Evolutionary conservation across 2,797 vertebrate genomes (phyloP).

Genomic region (Tragelaphus eurycerus): DNA sequence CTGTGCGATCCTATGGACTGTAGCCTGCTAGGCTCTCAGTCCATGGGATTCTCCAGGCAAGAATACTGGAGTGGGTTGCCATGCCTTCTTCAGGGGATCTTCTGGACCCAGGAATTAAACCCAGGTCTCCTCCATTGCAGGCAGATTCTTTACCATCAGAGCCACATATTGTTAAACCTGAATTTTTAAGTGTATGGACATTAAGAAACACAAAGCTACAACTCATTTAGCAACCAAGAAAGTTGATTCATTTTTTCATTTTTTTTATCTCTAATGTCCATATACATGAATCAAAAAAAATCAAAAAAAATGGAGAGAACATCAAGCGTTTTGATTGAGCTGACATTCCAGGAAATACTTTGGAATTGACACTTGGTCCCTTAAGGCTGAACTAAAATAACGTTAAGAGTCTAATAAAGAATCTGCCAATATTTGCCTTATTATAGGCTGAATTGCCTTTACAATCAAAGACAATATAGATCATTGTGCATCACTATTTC

Average conservation of each 20-base stretch:
- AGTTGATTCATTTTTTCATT: background rate
- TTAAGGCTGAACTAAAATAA: background rate
- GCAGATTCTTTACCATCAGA: background rate
- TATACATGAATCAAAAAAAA: background rate
- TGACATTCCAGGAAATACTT: background rate
- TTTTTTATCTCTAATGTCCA: background rate
- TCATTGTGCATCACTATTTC: background rate
- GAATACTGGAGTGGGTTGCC: background rate
- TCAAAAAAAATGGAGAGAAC: background rate
- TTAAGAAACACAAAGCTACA: background rate
- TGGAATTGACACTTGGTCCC: background rate
- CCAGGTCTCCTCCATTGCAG: background rate
- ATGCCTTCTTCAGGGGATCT: background rate
- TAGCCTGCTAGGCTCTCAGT: background rate
- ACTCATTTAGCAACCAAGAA: background rate
- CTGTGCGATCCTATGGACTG: fast-evolving
- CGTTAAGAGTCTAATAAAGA: background rate
- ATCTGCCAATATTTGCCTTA: background rate
- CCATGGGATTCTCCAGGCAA: background rate
- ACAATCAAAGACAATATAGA: background rate
- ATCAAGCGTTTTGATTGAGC: background rate
- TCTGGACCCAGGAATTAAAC: background rate
- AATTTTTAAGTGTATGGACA: background rate
- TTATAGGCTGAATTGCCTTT: background rate
- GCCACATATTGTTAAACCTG: background rate